Evolutionary conservation across 2,113 vertebrate genomes (phyloP).

Genomic region (Osmerus mordax): DNA sequence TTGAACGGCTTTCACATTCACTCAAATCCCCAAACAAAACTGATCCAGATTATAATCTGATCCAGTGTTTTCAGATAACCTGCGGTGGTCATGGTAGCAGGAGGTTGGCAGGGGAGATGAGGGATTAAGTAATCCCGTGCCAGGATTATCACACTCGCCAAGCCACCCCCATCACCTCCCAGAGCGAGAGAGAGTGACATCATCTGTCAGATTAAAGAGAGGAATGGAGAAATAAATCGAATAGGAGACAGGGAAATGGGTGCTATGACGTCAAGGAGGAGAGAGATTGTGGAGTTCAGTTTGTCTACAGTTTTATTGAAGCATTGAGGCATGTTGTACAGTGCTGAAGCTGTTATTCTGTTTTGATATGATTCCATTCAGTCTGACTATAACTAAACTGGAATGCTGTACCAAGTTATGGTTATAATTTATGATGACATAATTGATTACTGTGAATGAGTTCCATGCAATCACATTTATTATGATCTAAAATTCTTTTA

Average conservation of each 20-base stretch:
- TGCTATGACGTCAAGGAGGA: too few relatives aligned
- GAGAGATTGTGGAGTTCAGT: too few relatives aligned
- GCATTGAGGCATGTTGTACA: too few relatives aligned
- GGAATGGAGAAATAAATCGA: conserved; percentile 38
- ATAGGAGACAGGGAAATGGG: not conserved
- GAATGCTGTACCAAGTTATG: too few relatives aligned
- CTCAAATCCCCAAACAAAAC: conserved; percentile 56
- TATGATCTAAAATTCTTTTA: too few relatives aligned
- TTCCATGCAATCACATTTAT: too few relatives aligned
- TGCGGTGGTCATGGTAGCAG: conserved; percentile 55
- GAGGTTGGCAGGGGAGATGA: conserved; percentile 56
- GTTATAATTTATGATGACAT: too few relatives aligned
- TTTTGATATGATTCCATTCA: too few relatives aligned
- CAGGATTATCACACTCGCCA: conserved; percentile 71
- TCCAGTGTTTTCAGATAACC: conserved; percentile 57
- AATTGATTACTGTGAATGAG: too few relatives aligned
- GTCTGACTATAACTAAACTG: too few relatives aligned
- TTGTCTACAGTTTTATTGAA: too few relatives aligned
- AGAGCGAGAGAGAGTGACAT: conserved; percentile 59
- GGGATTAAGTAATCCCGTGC: conserved; percentile 74
- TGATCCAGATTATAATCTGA: conserved; percentile 58
- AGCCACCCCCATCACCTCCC: conserved; percentile 67
- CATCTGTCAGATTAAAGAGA: conserved; percentile 65
- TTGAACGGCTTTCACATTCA: conserved; percentile 9
- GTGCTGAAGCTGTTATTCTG: too few relatives aligned